Conservation (phyloP, 2,797 vertebrate species). For the Eidolon dupreanum region DNA sequence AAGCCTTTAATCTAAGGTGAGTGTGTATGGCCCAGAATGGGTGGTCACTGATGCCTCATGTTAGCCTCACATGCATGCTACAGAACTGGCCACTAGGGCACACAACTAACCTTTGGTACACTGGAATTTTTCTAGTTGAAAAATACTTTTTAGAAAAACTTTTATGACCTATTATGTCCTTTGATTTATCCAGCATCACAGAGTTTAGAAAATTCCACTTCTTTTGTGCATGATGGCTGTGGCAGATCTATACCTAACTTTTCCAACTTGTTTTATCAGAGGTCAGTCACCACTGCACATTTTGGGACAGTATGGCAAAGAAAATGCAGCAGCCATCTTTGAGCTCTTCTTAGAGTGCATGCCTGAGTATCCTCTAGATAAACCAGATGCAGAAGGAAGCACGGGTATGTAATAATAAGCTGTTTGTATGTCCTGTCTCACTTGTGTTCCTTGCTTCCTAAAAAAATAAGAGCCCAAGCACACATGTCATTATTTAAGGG, state of each 20-base stretch:
- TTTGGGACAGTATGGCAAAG: slow-evolving; percentile 97
- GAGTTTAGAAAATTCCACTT: not conserved
- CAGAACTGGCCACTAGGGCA: not conserved
- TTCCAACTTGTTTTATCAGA: slow-evolving; percentile 82
- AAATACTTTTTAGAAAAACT: not conserved
- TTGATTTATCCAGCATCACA: not conserved
- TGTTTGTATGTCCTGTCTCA: not conserved
- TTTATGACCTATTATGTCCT: not conserved
- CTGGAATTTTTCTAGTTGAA: not conserved
- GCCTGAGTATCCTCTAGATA: slow-evolving; percentile 97
- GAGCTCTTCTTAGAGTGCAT: slow-evolving; percentile 99
- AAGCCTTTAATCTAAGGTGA: slow-evolving; percentile 97
- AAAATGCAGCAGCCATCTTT: slow-evolving; percentile 98
- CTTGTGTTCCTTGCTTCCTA: not conserved
- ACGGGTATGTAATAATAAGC: slow-evolving; percentile 88
- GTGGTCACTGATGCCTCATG: not conserved
- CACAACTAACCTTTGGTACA: not conserved
- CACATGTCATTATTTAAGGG: accelerated
- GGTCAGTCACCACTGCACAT: slow-evolving; percentile 98
- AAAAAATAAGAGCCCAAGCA: not conserved
- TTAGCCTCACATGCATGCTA: not conserved
- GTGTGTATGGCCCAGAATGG: not conserved
- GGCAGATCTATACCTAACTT: not conserved
- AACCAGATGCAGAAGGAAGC: slow-evolving; percentile 96
- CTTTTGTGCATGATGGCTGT: not conserved